Evolutionary conservation across 2,113 vertebrate species (phyloP), one percentile per base, ranked within the genome.

Genomic region (Phycodurus eques): DNA sequence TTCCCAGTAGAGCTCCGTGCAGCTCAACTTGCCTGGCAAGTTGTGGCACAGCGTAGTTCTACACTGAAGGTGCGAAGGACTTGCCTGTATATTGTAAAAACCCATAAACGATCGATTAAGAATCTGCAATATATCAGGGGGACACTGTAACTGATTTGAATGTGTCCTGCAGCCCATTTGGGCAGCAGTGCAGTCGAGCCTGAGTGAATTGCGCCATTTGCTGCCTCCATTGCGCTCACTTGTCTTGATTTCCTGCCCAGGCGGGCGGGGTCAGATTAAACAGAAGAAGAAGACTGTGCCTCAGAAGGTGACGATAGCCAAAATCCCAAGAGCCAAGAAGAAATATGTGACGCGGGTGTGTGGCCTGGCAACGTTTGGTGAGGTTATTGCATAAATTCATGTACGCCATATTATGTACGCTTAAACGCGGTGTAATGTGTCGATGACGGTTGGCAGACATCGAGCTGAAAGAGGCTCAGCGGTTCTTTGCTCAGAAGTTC

Each of bases 401-500:
- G 8, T 7, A 56, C n/a, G 14, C 9, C 5, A 53, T 62, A 0
- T 57, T 1, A 42, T 7, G 0, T 3, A 0, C 22, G 43, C 1
- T 3, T 0, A 49, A 17, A 64, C 22, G 20, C 11, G 61, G 60
- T 42, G 43, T 17, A 8, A 33, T 13, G n/a, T 72, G 33, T 62
- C 71, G 78, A 4, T 5, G 4, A 15, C 31, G 11, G 14, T 61
- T 7, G 14, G 35, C 91, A 99, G 98, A 98, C 91, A 98, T 99
- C 1, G 97, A 99, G 47, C 96, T 99, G 70, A 99, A 98, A 92
- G 98, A 99, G 94, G 98, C 97, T 92, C 98, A 99, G 92, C 94
- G 97, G 76, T 99, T 99, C 92, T 99, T 99, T 92, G 98, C 98
- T 92, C 98, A 99, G 83, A 98, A 98, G 83, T 99, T 99, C 92